Evolutionary conservation across 2,113 vertebrate genomes (phyloP), one percentile per base, ranked within the genome.

Genomic region (Apteryx owenii): DNA sequence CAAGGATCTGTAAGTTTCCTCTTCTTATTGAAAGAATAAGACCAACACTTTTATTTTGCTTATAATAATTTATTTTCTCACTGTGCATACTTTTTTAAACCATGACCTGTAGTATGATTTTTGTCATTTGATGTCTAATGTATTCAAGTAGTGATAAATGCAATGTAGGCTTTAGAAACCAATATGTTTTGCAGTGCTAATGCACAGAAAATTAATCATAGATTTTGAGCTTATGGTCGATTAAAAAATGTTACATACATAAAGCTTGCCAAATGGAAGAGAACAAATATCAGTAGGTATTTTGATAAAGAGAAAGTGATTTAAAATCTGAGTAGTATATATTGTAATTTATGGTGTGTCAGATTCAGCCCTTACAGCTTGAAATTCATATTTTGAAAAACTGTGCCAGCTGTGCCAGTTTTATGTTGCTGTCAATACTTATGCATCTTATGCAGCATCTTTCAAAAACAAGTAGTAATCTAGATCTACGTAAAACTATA

Each of bases 1-100:
- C 97, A 99, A 85, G 93, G 76, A 82, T 79, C 97, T 97, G 99
- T 99, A 98, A 97, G 98, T 98, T 95, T 69, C 48, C 60, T 86
- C 88, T 70, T 88, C 36, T 51, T 89, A 88, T 80, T 31, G 26
- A 86, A 80, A 79, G 9, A 75, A 92, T 58, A 61, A 54, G 33
- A 11, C 19, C 8, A 22, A 38, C 9, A 10, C 31, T 76, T 72
- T 44, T 51, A 10, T 44, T 94, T 46, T 82, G 50, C 33, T 93
- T 19, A 48, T 71, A 71, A 58, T 44, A 58, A 68, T 62, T 65
- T 72, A 7, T 15, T 90, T 89, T 95, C 68, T 80, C 54, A 19
- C 7, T 48, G 1, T 72, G 48, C 0, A 0, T 80, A 31, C 6
- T 66, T 77, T 53, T 76, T 79, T 10, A 76, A 90, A 21, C 51